phyloP scores from a whole-genome alignment of 2,888 invertebrate species.

The Horisme vitalbata region DNA sequence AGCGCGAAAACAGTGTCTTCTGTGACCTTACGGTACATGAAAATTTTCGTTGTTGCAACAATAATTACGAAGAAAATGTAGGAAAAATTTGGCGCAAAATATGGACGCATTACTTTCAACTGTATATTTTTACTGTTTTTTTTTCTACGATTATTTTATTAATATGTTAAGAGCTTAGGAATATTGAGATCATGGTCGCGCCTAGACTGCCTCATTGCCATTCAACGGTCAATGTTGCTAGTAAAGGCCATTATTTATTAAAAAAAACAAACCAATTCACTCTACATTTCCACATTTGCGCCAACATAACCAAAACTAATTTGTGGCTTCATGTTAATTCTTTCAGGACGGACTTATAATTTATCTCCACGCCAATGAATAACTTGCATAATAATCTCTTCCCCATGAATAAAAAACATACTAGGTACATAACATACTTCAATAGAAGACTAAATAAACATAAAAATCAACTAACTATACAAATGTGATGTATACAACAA shows the following conservation, averaged over 20 bases:
- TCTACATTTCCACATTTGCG: constrained; percentile 24
- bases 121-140: neutral
- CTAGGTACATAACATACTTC: constrained; percentile 9
- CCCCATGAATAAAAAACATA: constrained; percentile 23
- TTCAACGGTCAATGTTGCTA: constrained; percentile 2
- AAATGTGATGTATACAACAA: constrained; percentile 16
- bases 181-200: constrained; percentile 24
- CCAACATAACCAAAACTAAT: constrained; percentile 22
- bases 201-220: neutral
- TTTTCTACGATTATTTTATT: neutral
- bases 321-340: constrained; percentile 7
- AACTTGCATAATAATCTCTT: constrained; percentile 10
- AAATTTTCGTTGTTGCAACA: too few relatives aligned
- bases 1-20: too few relatives aligned
- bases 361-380: constrained; percentile 11
- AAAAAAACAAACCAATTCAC: constrained; percentile 18
- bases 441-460: constrained; percentile 36
- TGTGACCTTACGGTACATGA: too few relatives aligned
- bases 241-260: constrained; percentile 10
- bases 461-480: constrained; percentile 17
- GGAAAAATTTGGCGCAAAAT: constrained; percentile 17
- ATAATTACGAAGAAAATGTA: too few relatives aligned
- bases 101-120: too few relatives aligned
- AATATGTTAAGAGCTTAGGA: constrained; percentile 2
- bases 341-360: constrained; percentile 20